phyloP scores from a whole-genome alignment of 2,888 invertebrate species.

The Tinea semifulvella region DNA sequence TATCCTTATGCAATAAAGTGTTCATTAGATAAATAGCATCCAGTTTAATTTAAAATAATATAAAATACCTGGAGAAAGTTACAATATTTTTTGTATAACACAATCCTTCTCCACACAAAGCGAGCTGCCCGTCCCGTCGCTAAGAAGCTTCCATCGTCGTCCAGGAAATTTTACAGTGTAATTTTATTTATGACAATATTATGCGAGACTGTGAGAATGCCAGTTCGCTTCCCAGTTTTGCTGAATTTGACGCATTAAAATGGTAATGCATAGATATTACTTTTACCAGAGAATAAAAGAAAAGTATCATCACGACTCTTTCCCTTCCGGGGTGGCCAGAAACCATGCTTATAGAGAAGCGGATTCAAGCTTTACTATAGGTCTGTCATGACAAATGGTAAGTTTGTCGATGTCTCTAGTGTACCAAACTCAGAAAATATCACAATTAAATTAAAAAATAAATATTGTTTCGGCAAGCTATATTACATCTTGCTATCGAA shows the following conservation, averaged over 20 bases:
- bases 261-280: background rate
- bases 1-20: no score
- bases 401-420: no score
- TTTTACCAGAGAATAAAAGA: background rate
- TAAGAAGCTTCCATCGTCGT: slow-evolving; percentile 21
- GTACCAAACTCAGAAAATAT: no score
- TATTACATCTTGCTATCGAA: no score
- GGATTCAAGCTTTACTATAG: no score
- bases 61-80: no score
- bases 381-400: no score
- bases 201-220: slow-evolving; percentile 52
- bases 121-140: slow-evolving; percentile 1
- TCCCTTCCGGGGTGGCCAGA: no score
- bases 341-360: no score
- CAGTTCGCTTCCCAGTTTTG: slow-evolving; percentile 19
- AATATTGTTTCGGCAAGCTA: no score
- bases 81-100: background rate
- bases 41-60: background rate
- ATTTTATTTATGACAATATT: slow-evolving; percentile 61
- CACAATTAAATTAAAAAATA: no score
- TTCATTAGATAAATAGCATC: background rate
- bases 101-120: slow-evolving; percentile 1
- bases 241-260: background rate
- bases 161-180: slow-evolving; percentile 53
- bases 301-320: no score